phyloP scores from a whole-genome alignment of 2,797 vertebrate species.

The Pteropus rufus region DNA sequence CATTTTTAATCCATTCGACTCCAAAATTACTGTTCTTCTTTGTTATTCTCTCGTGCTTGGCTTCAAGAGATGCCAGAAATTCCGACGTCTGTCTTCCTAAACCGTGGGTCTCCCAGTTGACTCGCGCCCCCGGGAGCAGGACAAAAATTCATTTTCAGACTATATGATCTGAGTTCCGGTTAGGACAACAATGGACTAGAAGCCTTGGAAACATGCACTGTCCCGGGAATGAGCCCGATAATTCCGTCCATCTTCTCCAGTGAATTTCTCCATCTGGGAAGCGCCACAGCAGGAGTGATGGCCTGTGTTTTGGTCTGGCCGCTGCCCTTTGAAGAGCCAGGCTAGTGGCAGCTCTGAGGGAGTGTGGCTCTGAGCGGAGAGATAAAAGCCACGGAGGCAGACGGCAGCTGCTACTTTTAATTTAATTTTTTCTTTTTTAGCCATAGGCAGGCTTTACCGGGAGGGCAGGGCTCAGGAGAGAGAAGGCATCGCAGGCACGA shows the following conservation, averaged over 20 bases:
- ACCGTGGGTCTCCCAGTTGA: not conserved
- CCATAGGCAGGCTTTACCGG: not conserved
- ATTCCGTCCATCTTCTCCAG: not conserved
- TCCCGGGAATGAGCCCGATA: not conserved
- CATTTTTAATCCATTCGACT: not conserved
- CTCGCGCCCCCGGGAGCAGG: not conserved
- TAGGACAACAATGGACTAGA: not conserved
- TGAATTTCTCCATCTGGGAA: not conserved
- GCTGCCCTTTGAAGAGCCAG: accelerated
- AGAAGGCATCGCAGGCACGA: not conserved
- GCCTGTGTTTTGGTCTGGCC: not conserved
- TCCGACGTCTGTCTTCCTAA: not conserved
- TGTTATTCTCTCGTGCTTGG: not conserved
- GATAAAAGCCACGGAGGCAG: not conserved
- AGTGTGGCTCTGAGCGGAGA: not conserved
- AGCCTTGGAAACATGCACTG: not conserved
- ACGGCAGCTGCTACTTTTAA: not conserved
- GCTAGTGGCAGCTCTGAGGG: not conserved
- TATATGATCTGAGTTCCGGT: not conserved
- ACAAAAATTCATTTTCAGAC: not conserved
- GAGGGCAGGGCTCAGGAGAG: not conserved
- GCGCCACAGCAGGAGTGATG: not conserved
- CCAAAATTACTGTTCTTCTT: not conserved
- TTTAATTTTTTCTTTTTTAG: not conserved
- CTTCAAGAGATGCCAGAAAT: not conserved